Evolutionary conservation across 2,797 vertebrate species (phyloP).

Genomic region (Epinephelus malabaricus): DNA sequence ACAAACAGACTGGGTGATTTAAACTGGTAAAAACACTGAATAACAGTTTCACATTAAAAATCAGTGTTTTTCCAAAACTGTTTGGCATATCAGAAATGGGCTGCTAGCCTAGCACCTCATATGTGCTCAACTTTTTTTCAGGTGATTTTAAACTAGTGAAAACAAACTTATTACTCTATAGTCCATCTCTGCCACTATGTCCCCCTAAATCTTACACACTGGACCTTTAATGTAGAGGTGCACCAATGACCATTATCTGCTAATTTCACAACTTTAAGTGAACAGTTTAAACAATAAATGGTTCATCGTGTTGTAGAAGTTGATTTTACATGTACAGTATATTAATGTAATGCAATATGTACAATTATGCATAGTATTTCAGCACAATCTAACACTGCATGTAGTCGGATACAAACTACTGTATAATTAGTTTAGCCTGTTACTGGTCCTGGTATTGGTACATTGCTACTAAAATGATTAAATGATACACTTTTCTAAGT

Average conservation of each 20-base stretch:
- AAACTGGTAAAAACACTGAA: no score
- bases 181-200: no score
- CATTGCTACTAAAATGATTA: slow-evolving; percentile 36
- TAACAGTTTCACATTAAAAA: no score
- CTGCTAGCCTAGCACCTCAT: no score
- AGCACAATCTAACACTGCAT: slow-evolving; percentile 64
- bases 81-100: no score
- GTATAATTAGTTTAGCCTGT: slow-evolving; percentile 50
- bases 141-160: no score
- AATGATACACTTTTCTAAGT: slow-evolving; percentile 42
- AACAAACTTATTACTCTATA: no score
- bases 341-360: slow-evolving; percentile 37
- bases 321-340: slow-evolving; percentile 43
- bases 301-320: slow-evolving; percentile 21
- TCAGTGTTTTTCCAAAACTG: no score
- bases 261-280: slow-evolving; percentile 10
- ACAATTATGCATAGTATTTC: slow-evolving; percentile 60
- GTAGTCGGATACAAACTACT: slow-evolving; percentile 43
- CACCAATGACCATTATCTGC: slow-evolving; percentile 14
- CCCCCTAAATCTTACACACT: no score
- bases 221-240: slow-evolving; percentile 8
- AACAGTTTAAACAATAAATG: slow-evolving; percentile 24
- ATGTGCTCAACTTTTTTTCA: no score
- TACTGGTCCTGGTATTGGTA: slow-evolving; percentile 73
- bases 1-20: no score